Evolutionary conservation across 37 sponge, comb jelly and placozoan species (phyloP).

Genomic region (Amphimedon queenslandica): DNA sequence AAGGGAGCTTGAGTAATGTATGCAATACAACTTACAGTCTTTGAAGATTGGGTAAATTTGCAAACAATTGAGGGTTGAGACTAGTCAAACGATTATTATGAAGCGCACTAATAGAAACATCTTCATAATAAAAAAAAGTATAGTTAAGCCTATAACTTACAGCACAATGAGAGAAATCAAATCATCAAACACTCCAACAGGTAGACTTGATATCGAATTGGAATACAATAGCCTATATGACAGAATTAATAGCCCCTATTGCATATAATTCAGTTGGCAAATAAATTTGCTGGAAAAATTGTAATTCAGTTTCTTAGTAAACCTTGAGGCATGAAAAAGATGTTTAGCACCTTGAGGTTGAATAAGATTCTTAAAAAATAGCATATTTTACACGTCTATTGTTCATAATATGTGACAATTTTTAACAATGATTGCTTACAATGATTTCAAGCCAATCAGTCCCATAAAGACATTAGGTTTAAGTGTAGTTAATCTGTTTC

Average conservation of each 20-base stretch:
- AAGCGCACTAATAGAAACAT: neutral
- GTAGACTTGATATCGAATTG: neutral
- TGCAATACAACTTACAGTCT: conserved; percentile 3
- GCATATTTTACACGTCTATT: too few species aligned
- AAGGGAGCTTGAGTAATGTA: too few species aligned
- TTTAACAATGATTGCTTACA: too few species aligned
- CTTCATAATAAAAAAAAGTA: neutral
- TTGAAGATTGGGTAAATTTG: neutral
- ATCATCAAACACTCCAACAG: neutral
- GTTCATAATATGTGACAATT: too few species aligned
- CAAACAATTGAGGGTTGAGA: neutral
- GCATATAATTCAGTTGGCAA: neutral
- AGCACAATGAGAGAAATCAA: neutral
- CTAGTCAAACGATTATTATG: neutral
- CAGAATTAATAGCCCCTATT: neutral
- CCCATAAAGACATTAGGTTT: too few species aligned
- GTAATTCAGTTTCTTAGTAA: too few species aligned
- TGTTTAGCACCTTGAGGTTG: too few species aligned
- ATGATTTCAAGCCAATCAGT: too few species aligned
- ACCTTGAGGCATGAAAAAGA: too few species aligned
- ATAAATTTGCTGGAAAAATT: neutral
- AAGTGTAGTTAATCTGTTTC: too few species aligned
- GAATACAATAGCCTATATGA: neutral
- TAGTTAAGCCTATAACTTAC: neutral
- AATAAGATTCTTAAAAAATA: too few species aligned